Conservation (phyloP, 2,113 vertebrate genomes). For the Etheostoma cragini region DNA sequence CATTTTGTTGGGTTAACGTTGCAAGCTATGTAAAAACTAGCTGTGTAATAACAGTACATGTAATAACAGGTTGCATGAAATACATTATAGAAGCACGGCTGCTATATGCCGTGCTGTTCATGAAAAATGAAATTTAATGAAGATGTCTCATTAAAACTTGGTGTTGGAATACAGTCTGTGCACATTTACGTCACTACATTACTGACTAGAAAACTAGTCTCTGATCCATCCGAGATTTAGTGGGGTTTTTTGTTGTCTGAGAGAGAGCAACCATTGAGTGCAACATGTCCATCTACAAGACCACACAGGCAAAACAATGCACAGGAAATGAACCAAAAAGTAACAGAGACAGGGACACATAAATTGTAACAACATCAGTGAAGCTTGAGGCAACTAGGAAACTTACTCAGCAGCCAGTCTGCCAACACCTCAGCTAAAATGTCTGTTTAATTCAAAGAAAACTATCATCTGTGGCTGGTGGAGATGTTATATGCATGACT, state of each 20-base stretch:
- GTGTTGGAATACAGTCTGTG: not conserved
- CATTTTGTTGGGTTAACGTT: too few species aligned
- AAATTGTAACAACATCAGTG: not conserved
- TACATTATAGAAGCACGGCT: not conserved
- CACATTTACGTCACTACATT: not conserved
- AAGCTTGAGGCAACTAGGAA: slow-evolving; percentile 2
- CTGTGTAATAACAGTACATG: not conserved
- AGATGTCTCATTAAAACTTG: not conserved
- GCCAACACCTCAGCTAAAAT: slow-evolving; percentile 28
- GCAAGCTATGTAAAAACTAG: not conserved
- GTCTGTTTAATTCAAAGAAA: slow-evolving; percentile 12
- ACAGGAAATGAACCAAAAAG: not conserved
- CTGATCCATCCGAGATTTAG: not conserved
- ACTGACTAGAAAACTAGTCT: not conserved
- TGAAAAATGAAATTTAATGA: not conserved
- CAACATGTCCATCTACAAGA: not conserved
- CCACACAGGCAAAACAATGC: not conserved
- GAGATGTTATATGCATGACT: slow-evolving; percentile 19
- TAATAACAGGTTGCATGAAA: not conserved
- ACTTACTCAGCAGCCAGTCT: slow-evolving; percentile 41
- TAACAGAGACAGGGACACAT: slow-evolving; percentile 14
- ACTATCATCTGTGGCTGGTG: slow-evolving; percentile 26
- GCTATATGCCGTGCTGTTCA: too few species aligned
- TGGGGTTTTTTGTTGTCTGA: not conserved
- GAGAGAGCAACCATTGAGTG: not conserved